These are phyloP conservation scores for Lepus americanus DNA, from an alignment of 2,113 vertebrate species.

Conservation along the genomic window DNA sequence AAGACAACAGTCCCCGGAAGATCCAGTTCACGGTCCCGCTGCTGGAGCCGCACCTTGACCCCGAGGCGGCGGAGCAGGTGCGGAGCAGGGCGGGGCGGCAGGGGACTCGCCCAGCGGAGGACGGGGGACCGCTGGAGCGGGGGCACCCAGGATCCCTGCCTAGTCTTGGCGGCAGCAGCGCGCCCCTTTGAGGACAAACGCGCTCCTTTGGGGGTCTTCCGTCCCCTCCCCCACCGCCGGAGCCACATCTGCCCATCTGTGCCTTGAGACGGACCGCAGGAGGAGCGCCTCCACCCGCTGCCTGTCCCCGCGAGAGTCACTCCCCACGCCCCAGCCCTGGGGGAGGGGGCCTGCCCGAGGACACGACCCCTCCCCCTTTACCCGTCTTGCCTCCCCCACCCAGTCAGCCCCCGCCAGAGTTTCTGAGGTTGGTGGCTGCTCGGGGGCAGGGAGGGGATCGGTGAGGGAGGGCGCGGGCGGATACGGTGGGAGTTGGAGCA, in stretches of 20 bases:
- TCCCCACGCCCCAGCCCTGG: not conserved
- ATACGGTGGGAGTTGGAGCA: not conserved
- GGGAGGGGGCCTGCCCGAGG: conserved; percentile 46
- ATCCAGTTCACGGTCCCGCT: conserved; percentile 96
- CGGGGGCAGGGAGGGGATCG: not conserved
- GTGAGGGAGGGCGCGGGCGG: not conserved
- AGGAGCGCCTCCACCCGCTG: not conserved
- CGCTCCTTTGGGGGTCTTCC: conserved; percentile 12
- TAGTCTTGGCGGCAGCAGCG: not conserved
- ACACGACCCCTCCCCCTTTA: conserved; percentile 53
- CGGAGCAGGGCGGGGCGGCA: conserved; percentile 89
- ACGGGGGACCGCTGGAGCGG: not conserved
- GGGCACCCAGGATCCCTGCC: not conserved
- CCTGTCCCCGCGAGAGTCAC: not conserved
- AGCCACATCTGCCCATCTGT: not conserved
- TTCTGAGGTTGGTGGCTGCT: not conserved
- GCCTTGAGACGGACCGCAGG: not conserved
- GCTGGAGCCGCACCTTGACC: conserved; percentile 95
- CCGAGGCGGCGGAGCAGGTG: conserved; percentile 95
- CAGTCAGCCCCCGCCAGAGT: conserved; percentile 42
- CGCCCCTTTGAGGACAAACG: not conserved
- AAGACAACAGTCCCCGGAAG: conserved; percentile 92
- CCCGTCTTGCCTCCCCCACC: not conserved
- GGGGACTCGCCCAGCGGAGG: conserved; percentile 40
- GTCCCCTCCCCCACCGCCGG: conserved; percentile 71